A percentile compares a stretch with the other conserved stretches of the same genome.
Evolutionary conservation across 37 sponge, comb jelly and placozoan genomes (phyloP).

Genomic region (Bolinopsis microptera): DNA sequence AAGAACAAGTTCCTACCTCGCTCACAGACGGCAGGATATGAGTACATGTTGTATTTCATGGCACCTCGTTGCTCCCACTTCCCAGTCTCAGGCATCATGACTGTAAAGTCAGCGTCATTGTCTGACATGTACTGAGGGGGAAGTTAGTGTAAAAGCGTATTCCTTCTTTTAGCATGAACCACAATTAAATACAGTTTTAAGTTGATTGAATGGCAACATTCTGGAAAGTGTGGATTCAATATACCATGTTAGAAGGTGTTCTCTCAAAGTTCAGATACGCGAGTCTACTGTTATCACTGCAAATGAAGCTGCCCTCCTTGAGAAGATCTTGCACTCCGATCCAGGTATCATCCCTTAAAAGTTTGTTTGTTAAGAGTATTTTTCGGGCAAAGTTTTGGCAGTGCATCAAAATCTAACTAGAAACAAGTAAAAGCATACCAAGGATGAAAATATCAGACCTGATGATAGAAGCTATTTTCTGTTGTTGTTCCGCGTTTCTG

Average conservation of each 20-base stretch:
- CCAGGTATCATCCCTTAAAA: neutral
- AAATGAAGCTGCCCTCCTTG: neutral
- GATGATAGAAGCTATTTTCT: neutral
- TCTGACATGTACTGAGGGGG: neutral
- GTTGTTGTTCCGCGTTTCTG: slow-evolving; percentile 9
- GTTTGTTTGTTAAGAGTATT: no score
- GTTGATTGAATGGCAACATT: no score
- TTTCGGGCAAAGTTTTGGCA: no score
- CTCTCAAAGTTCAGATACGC: neutral
- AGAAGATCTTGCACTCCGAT: neutral
- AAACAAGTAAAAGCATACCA: no score
- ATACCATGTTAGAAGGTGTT: neutral
- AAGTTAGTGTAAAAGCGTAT: no score
- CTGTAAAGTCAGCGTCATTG: neutral
- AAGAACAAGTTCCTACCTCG: neutral
- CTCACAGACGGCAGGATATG: slow-evolving; percentile 9
- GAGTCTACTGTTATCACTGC: neutral
- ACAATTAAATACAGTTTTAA: neutral
- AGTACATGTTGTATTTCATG: neutral
- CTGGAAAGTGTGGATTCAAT: no score
- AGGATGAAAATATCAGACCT: neutral
- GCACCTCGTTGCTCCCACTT: slow-evolving; percentile 21
- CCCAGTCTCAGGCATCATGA: neutral
- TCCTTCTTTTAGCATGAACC: no score
- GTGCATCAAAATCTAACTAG: no score